Conservation (phyloP, 2,888 invertebrate genomes). For the Nymphalis c-album region DNA sequence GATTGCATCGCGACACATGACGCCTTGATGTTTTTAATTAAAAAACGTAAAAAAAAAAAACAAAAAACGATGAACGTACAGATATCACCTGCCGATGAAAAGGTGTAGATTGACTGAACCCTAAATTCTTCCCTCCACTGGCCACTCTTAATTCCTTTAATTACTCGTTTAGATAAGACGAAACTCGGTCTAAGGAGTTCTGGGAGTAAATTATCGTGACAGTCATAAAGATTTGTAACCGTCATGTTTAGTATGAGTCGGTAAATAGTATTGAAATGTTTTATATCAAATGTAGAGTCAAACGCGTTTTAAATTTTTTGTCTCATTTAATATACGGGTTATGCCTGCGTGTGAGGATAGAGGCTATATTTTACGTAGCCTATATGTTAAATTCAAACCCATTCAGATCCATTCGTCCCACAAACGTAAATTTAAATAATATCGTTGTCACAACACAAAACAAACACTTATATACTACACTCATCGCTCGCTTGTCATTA, state of each 20-base stretch:
- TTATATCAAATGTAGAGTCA: not conserved
- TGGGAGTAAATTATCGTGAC: conserved; percentile 7
- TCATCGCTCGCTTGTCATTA: too few relatives aligned
- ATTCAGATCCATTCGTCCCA: too few relatives aligned
- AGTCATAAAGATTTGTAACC: conserved; percentile 45
- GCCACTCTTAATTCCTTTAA: conserved; percentile 49
- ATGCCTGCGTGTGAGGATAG: too few relatives aligned
- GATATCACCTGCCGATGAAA: conserved; percentile 74
- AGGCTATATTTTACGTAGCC: too few relatives aligned
- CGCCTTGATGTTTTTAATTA: conserved; percentile 62
- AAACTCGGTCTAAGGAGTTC: conserved; percentile 6
- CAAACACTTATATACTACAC: too few relatives aligned
- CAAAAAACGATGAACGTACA: conserved; percentile 49
- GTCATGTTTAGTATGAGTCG: conserved; percentile 5
- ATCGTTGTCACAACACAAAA: too few relatives aligned
- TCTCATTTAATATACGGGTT: too few relatives aligned
- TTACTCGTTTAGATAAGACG: conserved; percentile 44
- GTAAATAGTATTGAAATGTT: not conserved
- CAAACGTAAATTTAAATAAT: too few relatives aligned
- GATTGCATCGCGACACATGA: conserved; percentile 72
- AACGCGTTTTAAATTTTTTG: too few relatives aligned
- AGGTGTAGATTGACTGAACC: conserved; percentile 74
- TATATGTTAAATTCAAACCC: too few relatives aligned
- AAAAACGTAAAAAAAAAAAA: conserved; percentile 55
- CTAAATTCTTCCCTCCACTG: conserved; percentile 57